These are phyloP conservation scores for Calcarius lapponicus DNA, from an alignment of 2,797 vertebrate genomes.

Conservation along the genomic window DNA sequence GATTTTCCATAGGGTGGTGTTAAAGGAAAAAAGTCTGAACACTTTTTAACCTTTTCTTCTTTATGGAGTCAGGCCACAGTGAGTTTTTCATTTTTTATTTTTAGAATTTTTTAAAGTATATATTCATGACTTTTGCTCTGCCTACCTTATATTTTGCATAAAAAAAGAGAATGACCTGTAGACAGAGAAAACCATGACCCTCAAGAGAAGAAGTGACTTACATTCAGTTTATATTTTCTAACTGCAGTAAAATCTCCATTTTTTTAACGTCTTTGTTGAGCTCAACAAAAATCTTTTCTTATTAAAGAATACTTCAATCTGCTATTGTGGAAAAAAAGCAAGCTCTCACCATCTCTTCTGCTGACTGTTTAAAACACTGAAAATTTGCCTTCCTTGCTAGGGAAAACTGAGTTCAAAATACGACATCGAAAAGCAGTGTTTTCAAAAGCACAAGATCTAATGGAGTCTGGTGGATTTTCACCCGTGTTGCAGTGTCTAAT, in stretches of 20 bases:
- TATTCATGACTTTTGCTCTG: not conserved
- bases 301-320: not conserved
- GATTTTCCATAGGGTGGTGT: not conserved
- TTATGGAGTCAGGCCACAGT: not conserved
- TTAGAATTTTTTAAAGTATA: fast-evolving
- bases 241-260: not conserved
- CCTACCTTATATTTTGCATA: not conserved
- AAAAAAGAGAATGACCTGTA: not conserved
- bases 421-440: not conserved
- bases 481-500: not conserved
- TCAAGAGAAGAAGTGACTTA: not conserved
- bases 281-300: not conserved
- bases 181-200: not conserved
- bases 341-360: not conserved
- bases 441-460: not conserved
- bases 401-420: not conserved
- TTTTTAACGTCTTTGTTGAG: not conserved
- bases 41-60: not conserved
- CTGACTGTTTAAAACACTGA: not conserved
- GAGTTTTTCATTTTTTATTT: not conserved
- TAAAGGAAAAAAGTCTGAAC: not conserved
- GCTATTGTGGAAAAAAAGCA: not conserved
- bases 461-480: not conserved
- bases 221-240: not conserved
- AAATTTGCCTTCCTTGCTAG: not conserved